Base-by-base conservation (phyloP, 2,888 invertebrate genomes). In the Melikaiella ostensackeni region DNA sequence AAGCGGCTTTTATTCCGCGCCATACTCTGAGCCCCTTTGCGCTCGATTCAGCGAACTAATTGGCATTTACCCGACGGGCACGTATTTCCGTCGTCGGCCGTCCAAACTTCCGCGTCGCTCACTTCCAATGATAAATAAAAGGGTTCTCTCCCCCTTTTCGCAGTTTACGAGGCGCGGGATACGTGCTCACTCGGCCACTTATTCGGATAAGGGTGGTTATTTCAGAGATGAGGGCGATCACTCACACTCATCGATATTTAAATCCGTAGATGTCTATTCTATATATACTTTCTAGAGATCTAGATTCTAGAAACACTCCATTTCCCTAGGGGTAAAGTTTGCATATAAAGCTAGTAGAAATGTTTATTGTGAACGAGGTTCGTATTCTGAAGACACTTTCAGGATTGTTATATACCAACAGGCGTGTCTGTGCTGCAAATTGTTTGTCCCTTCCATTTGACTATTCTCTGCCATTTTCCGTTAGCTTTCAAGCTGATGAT, bases 31-130 rank as follows among this genome's bases (percentile, higher is more conserved):
- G 62, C 77, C 77, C 76, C 66, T 82, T 83, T 79, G 83, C 83
- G 80, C 84, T 84, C 84, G 85, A 86, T 86, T 86, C 86, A 85
- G 82, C 85, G 83, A 86, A 83, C 86, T 86, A 86, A 86, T 86
- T 86, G 86, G 86, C 85, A 86, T 86, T 85, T 85, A 86, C 81
- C 83, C 84, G 81, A 79, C 82, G 82, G 81, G 83, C 81, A 80
- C 82, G 81, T 82, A 83, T 84, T 84, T 83, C 82, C 83, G 82
- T 83, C 82, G 82, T 82, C 83, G 83, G 80, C 82, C 82, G 84
- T 82, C 83, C 84, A 83, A 85, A 86, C 84, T 86, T 85, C 83
- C 84, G 83, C 86, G 82, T 85, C 85, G 84, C 83, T 84, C 84
- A 81, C 79, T 85, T 82, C 82, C 83, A 86, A 86, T 86, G 86